These are phyloP conservation scores for Chrysina gloriosa DNA, from an alignment of 2,888 invertebrate genomes.

Conservation along the genomic window DNA sequence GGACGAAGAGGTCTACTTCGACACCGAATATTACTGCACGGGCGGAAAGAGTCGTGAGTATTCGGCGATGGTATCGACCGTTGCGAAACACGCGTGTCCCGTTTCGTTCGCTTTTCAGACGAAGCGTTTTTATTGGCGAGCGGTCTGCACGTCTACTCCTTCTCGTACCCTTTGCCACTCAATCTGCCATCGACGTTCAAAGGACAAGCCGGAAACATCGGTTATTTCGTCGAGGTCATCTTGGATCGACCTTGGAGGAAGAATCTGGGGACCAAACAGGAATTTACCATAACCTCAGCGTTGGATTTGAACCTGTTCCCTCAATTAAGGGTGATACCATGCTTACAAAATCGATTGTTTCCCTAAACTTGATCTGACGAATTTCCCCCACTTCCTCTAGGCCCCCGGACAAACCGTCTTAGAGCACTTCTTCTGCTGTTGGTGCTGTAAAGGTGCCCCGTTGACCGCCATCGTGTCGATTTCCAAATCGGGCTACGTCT, in stretches of 20 bases:
- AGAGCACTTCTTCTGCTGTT: background rate
- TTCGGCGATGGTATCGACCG: background rate
- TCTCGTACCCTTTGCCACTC: background rate
- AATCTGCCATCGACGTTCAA: background rate
- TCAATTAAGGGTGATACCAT: background rate
- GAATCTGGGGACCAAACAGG: background rate
- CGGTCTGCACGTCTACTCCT: background rate
- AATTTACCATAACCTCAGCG: background rate
- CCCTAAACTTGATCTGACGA: background rate
- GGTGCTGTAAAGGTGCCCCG: background rate
- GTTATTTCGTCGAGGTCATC: background rate
- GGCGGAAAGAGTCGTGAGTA: background rate
- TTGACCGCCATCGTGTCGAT: background rate
- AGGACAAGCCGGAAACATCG: background rate
- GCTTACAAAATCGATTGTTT: background rate
- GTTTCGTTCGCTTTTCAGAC: background rate
- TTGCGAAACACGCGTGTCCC: background rate
- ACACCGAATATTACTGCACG: background rate
- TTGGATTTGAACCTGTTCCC: background rate
- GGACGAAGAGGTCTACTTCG: background rate
- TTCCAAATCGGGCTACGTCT: background rate
- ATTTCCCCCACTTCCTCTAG: background rate
- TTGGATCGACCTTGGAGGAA: background rate
- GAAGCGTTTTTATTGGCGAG: background rate
- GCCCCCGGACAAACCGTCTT: background rate